A percentile compares a stretch with the other conserved stretches of the same genome.
These are phyloP conservation scores for Amblyjoppa proteus DNA, from an alignment of 2,888 invertebrate genomes.

Conservation along the genomic window DNA sequence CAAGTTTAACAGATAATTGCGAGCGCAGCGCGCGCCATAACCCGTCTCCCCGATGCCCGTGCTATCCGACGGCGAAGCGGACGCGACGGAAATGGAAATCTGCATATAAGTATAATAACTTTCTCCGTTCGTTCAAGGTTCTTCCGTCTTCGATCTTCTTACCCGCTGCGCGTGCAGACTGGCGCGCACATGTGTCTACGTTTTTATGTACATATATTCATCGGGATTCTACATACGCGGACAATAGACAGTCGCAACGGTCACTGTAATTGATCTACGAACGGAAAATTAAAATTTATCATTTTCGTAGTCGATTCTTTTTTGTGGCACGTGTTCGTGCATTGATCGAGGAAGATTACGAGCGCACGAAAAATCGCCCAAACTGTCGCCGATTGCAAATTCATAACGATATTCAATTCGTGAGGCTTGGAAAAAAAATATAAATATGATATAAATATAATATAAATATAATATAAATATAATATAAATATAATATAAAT, in stretches of 20 bases:
- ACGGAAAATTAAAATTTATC: neutral
- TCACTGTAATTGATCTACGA: neutral
- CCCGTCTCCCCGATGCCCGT: neutral
- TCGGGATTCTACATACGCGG: neutral
- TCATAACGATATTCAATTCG: too few relatives aligned
- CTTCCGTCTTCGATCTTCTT: neutral
- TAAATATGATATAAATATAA: too few relatives aligned
- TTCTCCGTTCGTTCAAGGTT: constrained; percentile 5
- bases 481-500: too few relatives aligned
- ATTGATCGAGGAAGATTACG: too few relatives aligned
- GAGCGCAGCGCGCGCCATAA: constrained; percentile 16
- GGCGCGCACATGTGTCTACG: neutral
- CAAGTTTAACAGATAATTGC: constrained; percentile 46
- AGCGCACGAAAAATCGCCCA: too few relatives aligned
- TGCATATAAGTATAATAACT: neutral
- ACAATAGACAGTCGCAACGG: neutral
- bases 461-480: too few relatives aligned
- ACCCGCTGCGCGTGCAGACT: neutral
- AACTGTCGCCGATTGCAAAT: too few relatives aligned
- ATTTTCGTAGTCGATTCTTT: too few relatives aligned
- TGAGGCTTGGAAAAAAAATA: too few relatives aligned
- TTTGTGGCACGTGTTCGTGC: too few relatives aligned
- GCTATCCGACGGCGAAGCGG: neutral
- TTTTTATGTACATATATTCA: neutral
- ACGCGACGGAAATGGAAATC: neutral